phyloP scores from a whole-genome alignment of 2,888 invertebrate genomes.

The Oithona nana region DNA sequence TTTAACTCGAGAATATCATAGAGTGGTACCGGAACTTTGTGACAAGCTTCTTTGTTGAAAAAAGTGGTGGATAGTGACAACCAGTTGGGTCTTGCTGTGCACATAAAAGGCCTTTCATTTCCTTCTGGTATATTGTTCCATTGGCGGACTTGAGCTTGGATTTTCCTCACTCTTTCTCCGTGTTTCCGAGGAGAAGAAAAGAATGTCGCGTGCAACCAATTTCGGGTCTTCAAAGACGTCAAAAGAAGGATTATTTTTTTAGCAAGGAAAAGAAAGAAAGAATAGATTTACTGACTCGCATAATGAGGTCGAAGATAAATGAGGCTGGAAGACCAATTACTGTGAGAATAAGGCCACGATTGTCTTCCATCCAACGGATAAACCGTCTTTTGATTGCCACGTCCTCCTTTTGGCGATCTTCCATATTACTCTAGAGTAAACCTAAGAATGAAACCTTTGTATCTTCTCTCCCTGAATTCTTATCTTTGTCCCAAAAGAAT shows the following conservation, averaged over 20 bases:
- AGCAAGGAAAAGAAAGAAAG: constrained; percentile 14
- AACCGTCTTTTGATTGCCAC: neutral
- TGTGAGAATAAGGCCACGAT: constrained; percentile 41
- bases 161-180: constrained; percentile 24
- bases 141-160: constrained; percentile 24
- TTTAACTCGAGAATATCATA: constrained; percentile 41
- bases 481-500: too few species aligned
- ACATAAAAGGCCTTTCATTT: constrained; percentile 35
- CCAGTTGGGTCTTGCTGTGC: constrained; percentile 49
- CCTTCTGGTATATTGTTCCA: constrained; percentile 28
- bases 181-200: constrained; percentile 25
- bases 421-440: neutral
- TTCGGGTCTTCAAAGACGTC: neutral
- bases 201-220: constrained; percentile 26
- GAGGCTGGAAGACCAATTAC: constrained; percentile 47
- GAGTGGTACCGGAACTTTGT: constrained; percentile 37
- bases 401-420: neutral
- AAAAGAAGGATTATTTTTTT: neutral
- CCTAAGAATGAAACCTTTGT: too few species aligned
- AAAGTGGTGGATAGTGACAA: constrained; percentile 45
- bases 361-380: constrained; percentile 38
- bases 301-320: constrained; percentile 37
- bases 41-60: constrained; percentile 34
- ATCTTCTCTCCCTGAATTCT: too few species aligned
- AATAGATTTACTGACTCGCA: constrained; percentile 30